A percentile compares a stretch with the other conserved stretches of the same genome.
These are phyloP conservation scores for Dicyrtomina minuta DNA, from an alignment of 2,888 invertebrate species.

Conservation along the genomic window DNA sequence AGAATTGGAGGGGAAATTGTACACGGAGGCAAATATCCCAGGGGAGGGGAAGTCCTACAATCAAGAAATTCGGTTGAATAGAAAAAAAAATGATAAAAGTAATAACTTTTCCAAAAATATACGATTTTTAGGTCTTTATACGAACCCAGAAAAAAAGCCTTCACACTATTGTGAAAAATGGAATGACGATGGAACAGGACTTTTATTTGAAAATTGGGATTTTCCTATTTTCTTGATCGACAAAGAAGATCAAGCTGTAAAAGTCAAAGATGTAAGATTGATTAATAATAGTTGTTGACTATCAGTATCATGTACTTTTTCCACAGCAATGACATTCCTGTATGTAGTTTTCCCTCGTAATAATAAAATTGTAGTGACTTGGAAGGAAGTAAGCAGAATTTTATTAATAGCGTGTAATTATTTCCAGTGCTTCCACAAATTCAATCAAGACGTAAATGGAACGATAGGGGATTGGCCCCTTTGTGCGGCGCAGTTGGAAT, in stretches of 20 bases:
- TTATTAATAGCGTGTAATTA: constrained; percentile 29
- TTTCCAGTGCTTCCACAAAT: constrained; percentile 63
- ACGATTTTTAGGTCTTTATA: constrained; percentile 31
- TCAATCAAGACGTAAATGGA: constrained; percentile 63
- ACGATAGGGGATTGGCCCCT: constrained; percentile 63
- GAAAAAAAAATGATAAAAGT: too few relatives aligned
- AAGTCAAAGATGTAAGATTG: constrained; percentile 60
- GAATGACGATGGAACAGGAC: constrained; percentile 76
- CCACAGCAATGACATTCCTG: not conserved
- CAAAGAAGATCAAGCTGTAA: constrained; percentile 62
- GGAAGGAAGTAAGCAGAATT: too few relatives aligned
- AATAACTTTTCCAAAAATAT: not conserved
- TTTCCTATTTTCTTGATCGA: constrained; percentile 82
- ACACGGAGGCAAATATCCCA: too few relatives aligned
- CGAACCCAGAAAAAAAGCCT: too few relatives aligned
- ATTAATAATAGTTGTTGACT: not conserved
- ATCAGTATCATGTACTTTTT: not conserved
- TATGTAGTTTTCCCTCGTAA: too few relatives aligned
- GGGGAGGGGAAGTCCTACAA: too few relatives aligned
- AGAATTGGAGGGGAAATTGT: too few relatives aligned
- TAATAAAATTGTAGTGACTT: too few relatives aligned
- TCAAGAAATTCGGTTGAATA: too few relatives aligned
- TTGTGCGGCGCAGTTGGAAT: constrained; percentile 82
- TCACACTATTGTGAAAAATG: constrained; percentile 59
- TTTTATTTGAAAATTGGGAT: constrained; percentile 77